phyloP scores from a whole-genome alignment of 2,888 invertebrate species.

The Caenorhabditis zanzibari region DNA sequence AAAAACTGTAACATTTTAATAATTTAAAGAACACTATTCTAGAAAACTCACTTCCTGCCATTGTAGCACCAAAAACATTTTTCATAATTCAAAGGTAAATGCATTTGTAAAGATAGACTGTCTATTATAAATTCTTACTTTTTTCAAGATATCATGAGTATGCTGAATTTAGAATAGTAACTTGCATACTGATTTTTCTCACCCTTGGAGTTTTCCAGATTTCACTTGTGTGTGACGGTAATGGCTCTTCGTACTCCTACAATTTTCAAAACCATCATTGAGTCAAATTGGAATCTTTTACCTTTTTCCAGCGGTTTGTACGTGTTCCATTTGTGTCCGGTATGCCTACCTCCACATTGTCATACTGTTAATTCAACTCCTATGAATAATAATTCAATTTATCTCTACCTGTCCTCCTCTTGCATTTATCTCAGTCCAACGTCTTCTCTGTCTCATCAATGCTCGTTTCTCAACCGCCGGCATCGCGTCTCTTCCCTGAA shows the following conservation, averaged over 20 bases:
- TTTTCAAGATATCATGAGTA: too few species aligned
- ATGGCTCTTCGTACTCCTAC: constrained; percentile 30
- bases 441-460: constrained; percentile 11
- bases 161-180: too few species aligned
- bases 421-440: constrained; percentile 27
- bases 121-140: background rate
- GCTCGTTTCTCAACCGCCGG: constrained; percentile 30
- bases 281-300: background rate
- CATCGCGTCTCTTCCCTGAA: constrained; percentile 31
- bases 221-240: constrained; percentile 11
- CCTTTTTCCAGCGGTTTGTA: constrained; percentile 21
- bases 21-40: too few species aligned
- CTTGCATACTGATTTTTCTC: background rate
- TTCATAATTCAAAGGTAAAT: background rate
- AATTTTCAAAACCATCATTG: background rate
- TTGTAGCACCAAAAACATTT: too few species aligned
- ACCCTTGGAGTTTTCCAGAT: constrained; percentile 54
- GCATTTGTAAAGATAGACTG: background rate
- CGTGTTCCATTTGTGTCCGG: constrained; percentile 33
- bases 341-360: constrained; percentile 4
- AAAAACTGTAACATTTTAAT: too few species aligned
- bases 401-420: constrained; percentile 6
- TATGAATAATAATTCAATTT: background rate
- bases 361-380: constrained; percentile 11
- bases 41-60: background rate